These are phyloP conservation scores for Oryctolagus cuniculus DNA, from an alignment of 2,113 vertebrate species.

Conservation along the genomic window DNA sequence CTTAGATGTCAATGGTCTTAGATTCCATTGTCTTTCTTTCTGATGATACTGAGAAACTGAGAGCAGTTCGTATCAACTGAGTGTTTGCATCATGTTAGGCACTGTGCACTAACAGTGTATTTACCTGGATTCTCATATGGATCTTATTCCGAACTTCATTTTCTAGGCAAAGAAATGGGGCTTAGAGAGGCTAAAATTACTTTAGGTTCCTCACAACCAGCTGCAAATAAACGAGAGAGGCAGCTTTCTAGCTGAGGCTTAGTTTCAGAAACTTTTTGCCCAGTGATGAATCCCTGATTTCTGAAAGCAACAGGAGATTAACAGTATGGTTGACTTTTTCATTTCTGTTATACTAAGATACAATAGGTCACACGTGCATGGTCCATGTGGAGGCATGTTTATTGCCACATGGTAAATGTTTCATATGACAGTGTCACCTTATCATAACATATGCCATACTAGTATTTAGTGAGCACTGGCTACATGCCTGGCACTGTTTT, in stretches of 20 bases:
- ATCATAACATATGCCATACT: not conserved
- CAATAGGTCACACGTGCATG: not conserved
- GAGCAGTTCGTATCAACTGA: not conserved
- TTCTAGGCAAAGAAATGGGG: not conserved
- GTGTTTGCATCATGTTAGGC: not conserved
- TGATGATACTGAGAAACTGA: not conserved
- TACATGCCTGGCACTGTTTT: not conserved
- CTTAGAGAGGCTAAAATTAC: not conserved
- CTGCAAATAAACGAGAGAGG: not conserved
- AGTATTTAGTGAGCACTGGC: not conserved
- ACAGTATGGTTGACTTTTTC: not conserved
- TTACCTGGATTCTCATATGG: not conserved
- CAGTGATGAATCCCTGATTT: not conserved
- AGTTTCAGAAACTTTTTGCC: not conserved
- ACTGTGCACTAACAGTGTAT: not conserved
- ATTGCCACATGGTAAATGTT: not conserved
- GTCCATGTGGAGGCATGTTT: not conserved
- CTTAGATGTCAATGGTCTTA: not conserved
- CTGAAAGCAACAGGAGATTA: not conserved
- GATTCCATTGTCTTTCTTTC: not conserved
- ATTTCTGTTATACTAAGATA: not conserved
- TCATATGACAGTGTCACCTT: not conserved
- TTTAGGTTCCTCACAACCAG: not conserved
- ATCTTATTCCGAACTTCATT: not conserved
- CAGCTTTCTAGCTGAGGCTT: not conserved